Evolutionary conservation across 2,113 vertebrate genomes (phyloP).

Genomic region (Cheilinus undulatus): DNA sequence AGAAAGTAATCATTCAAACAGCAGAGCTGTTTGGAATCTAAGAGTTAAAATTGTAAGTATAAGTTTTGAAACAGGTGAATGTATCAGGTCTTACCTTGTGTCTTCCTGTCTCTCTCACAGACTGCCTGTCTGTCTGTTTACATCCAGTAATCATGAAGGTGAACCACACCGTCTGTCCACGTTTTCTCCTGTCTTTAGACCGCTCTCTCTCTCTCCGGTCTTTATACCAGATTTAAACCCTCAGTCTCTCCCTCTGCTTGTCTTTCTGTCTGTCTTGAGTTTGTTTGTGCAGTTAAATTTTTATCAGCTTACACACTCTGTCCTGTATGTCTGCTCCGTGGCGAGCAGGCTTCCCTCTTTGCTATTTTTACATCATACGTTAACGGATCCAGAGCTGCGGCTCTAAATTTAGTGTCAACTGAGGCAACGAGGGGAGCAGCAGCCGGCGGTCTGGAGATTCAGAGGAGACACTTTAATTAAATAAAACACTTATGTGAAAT

Average conservation of each 20-base stretch:
- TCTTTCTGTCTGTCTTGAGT: background rate
- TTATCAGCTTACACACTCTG: conserved; percentile 3
- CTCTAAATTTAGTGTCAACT: conserved; percentile 67
- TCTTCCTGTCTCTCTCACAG: conserved; percentile 19
- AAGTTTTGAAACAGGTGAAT: background rate
- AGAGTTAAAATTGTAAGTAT: background rate
- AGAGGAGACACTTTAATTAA: conserved; percentile 9
- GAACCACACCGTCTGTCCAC: background rate
- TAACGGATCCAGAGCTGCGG: conserved; percentile 45
- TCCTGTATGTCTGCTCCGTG: conserved; percentile 15
- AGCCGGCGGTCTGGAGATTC: conserved; percentile 4
- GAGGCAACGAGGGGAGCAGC: conserved; percentile 29
- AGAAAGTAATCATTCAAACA: background rate
- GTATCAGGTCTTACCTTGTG: conserved; percentile 42
- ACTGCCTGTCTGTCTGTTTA: conserved; percentile 16
- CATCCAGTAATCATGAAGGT: background rate
- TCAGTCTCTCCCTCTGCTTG: background rate
- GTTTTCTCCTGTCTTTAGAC: background rate
- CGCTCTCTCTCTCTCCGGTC: conserved; percentile 7
- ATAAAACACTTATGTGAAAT: conserved; percentile 36
- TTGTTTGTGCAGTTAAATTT: conserved; percentile 14
- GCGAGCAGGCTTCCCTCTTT: conserved; percentile 39
- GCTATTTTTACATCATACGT: conserved; percentile 67
- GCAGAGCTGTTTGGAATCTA: background rate
- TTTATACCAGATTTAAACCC: background rate